A percentile compares a stretch with the other conserved stretches of the same genome.
Conservation (phyloP, 2,888 invertebrate genomes). For the Priocnemis perturbator region DNA sequence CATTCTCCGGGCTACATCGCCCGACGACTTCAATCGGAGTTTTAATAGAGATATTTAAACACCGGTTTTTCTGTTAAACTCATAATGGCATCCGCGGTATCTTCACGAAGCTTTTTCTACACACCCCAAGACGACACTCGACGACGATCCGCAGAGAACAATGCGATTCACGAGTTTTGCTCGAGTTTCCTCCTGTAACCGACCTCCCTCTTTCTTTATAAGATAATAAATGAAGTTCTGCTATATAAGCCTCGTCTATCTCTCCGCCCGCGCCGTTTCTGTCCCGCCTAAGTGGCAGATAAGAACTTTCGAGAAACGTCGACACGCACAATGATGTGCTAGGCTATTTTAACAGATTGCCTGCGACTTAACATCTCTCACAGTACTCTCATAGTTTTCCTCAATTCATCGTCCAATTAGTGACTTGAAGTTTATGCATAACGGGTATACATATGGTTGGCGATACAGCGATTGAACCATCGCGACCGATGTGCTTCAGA, state of each 20-base stretch:
- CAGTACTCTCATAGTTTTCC: no score
- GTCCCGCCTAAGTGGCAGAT: background rate
- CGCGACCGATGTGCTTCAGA: no score
- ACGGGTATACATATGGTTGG: no score
- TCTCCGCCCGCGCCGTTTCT: background rate
- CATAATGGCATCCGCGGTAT: conserved; percentile 11
- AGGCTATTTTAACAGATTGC: no score
- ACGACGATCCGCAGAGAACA: conserved; percentile 15
- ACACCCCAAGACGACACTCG: background rate
- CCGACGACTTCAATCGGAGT: conserved; percentile 1
- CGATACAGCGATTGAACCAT: no score
- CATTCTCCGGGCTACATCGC: conserved; percentile 4
- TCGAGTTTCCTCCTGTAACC: conserved; percentile 26
- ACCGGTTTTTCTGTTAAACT: conserved; percentile 10
- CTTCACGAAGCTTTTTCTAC: background rate
- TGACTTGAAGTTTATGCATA: no score
- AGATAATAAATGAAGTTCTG: conserved; percentile 39
- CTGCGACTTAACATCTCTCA: no score
- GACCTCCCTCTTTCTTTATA: conserved; percentile 31
- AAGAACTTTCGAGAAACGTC: no score
- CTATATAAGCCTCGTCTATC: conserved; percentile 5
- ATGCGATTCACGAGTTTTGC: conserved; percentile 18
- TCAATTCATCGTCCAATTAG: no score
- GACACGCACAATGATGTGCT: no score
- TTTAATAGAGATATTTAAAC: conserved; percentile 16